Base-by-base conservation (phyloP, 53 echinoderm and acorn worm genomes). In the Henricia sp. region DNA sequence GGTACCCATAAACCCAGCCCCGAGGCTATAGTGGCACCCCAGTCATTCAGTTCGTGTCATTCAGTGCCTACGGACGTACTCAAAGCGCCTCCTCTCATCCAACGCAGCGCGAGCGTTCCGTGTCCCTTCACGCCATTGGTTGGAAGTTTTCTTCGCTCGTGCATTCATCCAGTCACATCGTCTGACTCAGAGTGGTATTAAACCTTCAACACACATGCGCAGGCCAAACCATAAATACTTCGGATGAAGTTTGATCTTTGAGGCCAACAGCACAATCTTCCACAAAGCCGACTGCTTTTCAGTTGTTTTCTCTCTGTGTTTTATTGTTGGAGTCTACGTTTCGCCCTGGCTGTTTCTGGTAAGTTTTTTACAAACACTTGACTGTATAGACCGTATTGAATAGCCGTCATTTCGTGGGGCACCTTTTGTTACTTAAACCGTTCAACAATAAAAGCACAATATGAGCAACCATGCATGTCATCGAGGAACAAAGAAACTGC, bases 81-180 rank as follows among this genome's bases (percentile, higher is more conserved):
- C 24, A 8, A 3, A 2, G 30, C 29, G 8, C 62, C 13, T 60
- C 30, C 33, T 1, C 6, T 60, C 29, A 32, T 2, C 3, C 6
- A 25, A 30, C 10, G 13, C 32, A 3, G 32, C 62, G n/a, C 62
- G 20, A 52, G 52, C 52, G 35, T 28, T 72, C 32, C 32, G 34
- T 62, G 35, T 19, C 52, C 63, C 19, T 64, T 37, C 27, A 23
- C 48, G 57, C 48, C 21, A 62, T 64, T 64, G 80, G 80, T 24
- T 46, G 46, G 64, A 80, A 80, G 62, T 80, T 64, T 32, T 4
- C 11, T 1, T 60, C 30, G 13, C 6, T 0, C 5, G 62, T 60
- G 29, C 29, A 60, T 9, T 9, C 62, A 33, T 29, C 62, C 33
- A 60, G 62, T 60, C 14, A 33, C 8, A 29, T 28, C 62, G 33